phyloP scores from a whole-genome alignment of 2,113 vertebrate species.

The Hemiscyllium ocellatum region DNA sequence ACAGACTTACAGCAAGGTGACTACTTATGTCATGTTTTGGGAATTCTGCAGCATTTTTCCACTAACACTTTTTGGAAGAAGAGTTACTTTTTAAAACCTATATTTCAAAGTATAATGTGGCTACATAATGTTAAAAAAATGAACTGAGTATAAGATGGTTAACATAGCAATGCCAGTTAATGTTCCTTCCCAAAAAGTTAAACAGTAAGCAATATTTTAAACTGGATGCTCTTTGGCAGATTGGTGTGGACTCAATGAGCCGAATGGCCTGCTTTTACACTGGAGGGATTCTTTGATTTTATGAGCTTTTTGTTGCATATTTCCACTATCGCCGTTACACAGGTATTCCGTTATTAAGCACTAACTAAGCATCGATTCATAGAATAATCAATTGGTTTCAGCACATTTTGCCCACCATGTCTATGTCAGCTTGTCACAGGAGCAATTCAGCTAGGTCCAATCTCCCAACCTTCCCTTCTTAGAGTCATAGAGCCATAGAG shows the following conservation, averaged over 20 bases:
- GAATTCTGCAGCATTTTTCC: not conserved
- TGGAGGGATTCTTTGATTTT: too few species aligned
- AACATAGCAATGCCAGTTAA: not conserved
- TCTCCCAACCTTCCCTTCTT: not conserved
- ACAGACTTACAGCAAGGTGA: not conserved
- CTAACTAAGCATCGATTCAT: not conserved
- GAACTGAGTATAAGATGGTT: not conserved
- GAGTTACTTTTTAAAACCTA: not conserved
- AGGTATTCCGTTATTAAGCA: too few species aligned
- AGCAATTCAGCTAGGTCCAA: not conserved
- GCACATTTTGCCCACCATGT: not conserved
- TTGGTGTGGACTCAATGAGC: too few species aligned
- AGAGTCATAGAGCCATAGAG: too few species aligned
- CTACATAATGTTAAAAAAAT: not conserved
- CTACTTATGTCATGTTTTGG: not conserved
- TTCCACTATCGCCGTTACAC: too few species aligned
- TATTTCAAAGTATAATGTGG: not conserved
- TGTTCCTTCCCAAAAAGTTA: not conserved
- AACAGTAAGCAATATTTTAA: not conserved
- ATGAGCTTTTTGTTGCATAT: too few species aligned
- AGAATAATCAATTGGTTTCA: not conserved
- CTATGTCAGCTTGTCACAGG: not conserved
- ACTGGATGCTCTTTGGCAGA: too few species aligned
- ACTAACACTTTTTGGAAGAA: not conserved
- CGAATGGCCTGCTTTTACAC: too few species aligned